Evolutionary conservation across 2,888 invertebrate species (phyloP).

Genomic region (Palloptera scutellata): DNA sequence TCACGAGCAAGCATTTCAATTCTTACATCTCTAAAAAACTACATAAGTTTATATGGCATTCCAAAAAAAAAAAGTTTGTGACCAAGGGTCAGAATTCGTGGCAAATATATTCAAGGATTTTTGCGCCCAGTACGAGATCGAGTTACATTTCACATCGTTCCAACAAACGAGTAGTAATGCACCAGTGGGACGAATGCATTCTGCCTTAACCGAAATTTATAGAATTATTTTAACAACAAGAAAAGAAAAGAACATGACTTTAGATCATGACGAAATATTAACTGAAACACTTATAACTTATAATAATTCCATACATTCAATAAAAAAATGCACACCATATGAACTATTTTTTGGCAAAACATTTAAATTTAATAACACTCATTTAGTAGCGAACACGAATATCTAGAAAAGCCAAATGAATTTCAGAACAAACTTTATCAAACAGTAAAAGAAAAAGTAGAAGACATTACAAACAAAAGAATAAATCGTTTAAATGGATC

Average conservation of each 20-base stretch:
- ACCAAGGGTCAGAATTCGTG: slow-evolving; percentile 29
- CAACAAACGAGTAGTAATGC: too few species aligned
- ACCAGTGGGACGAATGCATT: slow-evolving; percentile 24
- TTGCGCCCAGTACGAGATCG: slow-evolving; percentile 24
- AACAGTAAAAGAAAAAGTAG: slow-evolving; percentile 20
- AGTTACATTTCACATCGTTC: slow-evolving; percentile 26
- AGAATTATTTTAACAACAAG: too few species aligned
- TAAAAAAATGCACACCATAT: slow-evolving; percentile 4
- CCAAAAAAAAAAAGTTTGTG: slow-evolving; percentile 29
- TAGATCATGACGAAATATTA: slow-evolving; percentile 33
- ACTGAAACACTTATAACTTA: slow-evolving; percentile 30
- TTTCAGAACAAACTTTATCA: slow-evolving; percentile 30
- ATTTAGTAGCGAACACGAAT: slow-evolving; percentile 29
- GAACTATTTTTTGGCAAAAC: slow-evolving; percentile 39
- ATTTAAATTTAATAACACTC: slow-evolving; percentile 27
- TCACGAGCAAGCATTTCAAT: slow-evolving; percentile 29
- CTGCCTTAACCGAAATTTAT: slow-evolving; percentile 28
- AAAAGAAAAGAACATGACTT: slow-evolving; percentile 23
- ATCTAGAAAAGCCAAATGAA: slow-evolving; percentile 22
- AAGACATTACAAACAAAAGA: slow-evolving; percentile 15
- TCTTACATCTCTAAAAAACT: slow-evolving; percentile 23
- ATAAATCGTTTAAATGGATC: slow-evolving; percentile 32
- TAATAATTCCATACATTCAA: too few species aligned
- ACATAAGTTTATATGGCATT: too few species aligned
- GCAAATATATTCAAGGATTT: slow-evolving; percentile 36